Percentiles rank a stretch among this genome's conserved stretches.
These are phyloP conservation scores for Planiliza haematocheilus DNA, from an alignment of 2,113 vertebrate species.

Conservation along the genomic window DNA sequence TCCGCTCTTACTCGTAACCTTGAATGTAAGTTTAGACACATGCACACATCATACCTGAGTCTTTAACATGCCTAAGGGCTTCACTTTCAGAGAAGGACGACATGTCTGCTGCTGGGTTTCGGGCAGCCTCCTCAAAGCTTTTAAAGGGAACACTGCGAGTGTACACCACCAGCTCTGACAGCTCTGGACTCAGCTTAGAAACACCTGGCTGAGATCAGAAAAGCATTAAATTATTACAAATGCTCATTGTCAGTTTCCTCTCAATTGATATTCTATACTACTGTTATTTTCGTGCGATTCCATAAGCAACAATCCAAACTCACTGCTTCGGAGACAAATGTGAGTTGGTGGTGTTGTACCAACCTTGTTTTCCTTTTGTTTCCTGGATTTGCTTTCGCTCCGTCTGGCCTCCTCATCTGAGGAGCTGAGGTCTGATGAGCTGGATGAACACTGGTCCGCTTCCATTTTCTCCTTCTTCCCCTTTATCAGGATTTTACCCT, in stretches of 20 bases:
- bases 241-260: not conserved
- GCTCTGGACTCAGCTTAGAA: conserved; percentile 84
- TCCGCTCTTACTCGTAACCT: not conserved
- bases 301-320: not conserved
- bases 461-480: conserved; percentile 86
- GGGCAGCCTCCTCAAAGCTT: conserved; percentile 78
- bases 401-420: conserved; percentile 84
- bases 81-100: conserved; percentile 93
- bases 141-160: conserved; percentile 86
- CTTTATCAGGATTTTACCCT: conserved; percentile 92
- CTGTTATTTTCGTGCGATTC: not conserved
- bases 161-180: conserved; percentile 91
- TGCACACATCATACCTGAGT: conserved; percentile 84
- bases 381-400: conserved; percentile 43
- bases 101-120: conserved; percentile 79
- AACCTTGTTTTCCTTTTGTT: conserved; percentile 70
- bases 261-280: not conserved
- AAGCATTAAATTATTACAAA: not conserved
- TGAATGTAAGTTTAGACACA: not conserved
- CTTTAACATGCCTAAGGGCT: conserved; percentile 87
- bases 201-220: conserved; percentile 56
- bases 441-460: conserved; percentile 48
- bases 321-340: not conserved
- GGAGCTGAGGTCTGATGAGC: conserved; percentile 70
- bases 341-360: not conserved